Evolutionary conservation across 2,797 vertebrate genomes (phyloP).

Genomic region (Apogon talboti): DNA sequence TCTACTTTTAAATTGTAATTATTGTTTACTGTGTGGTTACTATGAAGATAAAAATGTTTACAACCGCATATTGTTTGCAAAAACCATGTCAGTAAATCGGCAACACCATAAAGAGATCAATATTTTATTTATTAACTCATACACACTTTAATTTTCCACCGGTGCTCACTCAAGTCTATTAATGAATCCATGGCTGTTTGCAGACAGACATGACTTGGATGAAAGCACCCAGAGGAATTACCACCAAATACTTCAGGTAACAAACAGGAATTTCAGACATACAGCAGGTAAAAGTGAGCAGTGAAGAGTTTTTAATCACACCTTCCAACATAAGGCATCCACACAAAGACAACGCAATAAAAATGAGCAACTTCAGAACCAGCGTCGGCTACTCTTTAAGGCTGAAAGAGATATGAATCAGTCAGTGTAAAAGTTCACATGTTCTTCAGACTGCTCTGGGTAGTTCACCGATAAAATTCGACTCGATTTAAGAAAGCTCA

Average conservation of each 20-base stretch:
- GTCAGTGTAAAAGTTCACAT: neutral
- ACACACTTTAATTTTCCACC: conserved; percentile 17
- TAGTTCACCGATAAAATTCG: neutral
- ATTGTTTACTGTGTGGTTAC: neutral
- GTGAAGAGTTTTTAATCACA: neutral
- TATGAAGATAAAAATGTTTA: too few relatives aligned
- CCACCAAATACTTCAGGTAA: conserved; percentile 36
- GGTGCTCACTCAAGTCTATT: conserved; percentile 24
- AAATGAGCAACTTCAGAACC: conserved; percentile 36
- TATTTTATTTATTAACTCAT: conserved; percentile 24
- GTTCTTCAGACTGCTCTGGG: neutral
- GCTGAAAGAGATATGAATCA: neutral
- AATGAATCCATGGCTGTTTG: conserved; percentile 40
- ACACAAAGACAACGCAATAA: conserved; percentile 5
- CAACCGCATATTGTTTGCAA: too few relatives aligned
- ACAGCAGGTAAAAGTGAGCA: too few relatives aligned
- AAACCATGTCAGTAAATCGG: neutral
- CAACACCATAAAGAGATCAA: neutral
- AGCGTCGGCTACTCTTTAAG: conserved; percentile 22
- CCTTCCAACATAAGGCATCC: conserved; percentile 46
- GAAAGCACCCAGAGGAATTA: conserved; percentile 35
- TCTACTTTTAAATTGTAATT: too few relatives aligned
- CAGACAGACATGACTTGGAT: conserved; percentile 19
- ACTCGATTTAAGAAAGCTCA: neutral
- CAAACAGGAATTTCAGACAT: neutral